Evolutionary conservation across 2,113 vertebrate species (phyloP), one percentile per base, ranked within the genome.

Genomic region (Excalfactoria chinensis): DNA sequence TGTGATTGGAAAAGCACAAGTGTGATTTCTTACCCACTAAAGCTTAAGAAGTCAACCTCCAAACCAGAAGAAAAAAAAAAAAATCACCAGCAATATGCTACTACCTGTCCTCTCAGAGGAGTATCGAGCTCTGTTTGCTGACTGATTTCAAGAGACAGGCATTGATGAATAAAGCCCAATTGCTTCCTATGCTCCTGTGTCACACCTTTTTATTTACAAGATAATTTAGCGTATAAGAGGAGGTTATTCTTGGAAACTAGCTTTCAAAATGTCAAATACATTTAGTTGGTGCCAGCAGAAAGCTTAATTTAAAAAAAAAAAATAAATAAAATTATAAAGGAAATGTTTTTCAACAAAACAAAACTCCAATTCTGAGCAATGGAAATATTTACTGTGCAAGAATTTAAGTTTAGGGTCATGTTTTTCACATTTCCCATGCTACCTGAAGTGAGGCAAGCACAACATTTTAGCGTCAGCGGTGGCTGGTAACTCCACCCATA

Each of bases 191-290:
- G 59, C 21, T 93, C 78, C 53, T 19, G 14, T 83, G 78, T 76
- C 89, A 89, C 87, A 90, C 86, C 84, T 95, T 92, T 91, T 87
- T 92, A 95, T 94, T 95, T 93, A 94, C 81, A 92, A 93, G 95
- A 92, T 91, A 92, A 91, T 93, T 94, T 93, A 93, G 89, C 28
- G 62, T 85, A 79, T 89, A 92, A 91, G 43, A 75, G 75, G 55
- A 92, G 84, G 59, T 73, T 92, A 92, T 93, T 90, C 71, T 89
- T 74, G 56, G 56, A 92, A 95, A 94, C 90, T 64, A 91, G 46
- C 56, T 89, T 89, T 92, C 82, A 68, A 92, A 94, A 77, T 68
- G 71, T 92, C 89, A 92, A 87, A 80, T 78, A 16, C 62, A 94
- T 95, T 76, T 94, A 89, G 60, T 7, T 64, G 28, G 60, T 93